Evolutionary conservation across 2,113 vertebrate species (phyloP), one percentile per base, ranked within the genome.

Genomic region (Panthera uncia): DNA sequence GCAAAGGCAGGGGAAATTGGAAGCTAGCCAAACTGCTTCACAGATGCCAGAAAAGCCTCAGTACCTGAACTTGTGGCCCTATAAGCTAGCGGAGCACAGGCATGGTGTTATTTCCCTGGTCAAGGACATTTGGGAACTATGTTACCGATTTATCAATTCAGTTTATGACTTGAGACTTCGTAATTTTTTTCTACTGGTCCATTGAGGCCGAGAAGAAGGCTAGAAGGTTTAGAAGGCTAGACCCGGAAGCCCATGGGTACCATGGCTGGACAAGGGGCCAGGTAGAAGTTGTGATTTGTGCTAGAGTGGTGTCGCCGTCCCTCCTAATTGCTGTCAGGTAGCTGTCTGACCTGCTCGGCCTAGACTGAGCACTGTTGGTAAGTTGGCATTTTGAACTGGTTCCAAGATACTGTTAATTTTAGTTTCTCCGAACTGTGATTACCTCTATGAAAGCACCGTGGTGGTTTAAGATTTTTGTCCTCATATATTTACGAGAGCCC

Each of bases 21-120:
- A 99, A 95, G 89, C 65, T n/a, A 87, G 98, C 99, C 99, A 99
- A 98, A 98, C 98, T 98, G 98, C 99, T 99, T 99, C 98, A 98
- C 97, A 98, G 97, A 92, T 97, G 97, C 97, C 82, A 63, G 15
- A 50, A 84, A 55, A 91, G 8, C 91, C 96, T 90, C 76, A 85
- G 52, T 88, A 89, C 81, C 91, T 96, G 84, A 93, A 94, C 91
- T 92, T 82, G 48, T 45, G 91, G 96, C 81, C 73, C 8, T 78
- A 1, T 36, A 48, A 65, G 71, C 23, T 38, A 21, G 52, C 11
- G 52, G 23, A 11, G 8, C 82, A 55, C 38, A 31, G 21, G 68
- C 57, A 18, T 19, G 55, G 45, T 29, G 23, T 19, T n/a, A 7
- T 38, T 55, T 36, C 71, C n/a, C 29, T 66, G 41, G 7, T 78